Percentiles rank a stretch among this genome's conserved stretches.
Evolutionary conservation across 2,113 vertebrate species (phyloP).

Genomic region (Rostratula benghalensis): DNA sequence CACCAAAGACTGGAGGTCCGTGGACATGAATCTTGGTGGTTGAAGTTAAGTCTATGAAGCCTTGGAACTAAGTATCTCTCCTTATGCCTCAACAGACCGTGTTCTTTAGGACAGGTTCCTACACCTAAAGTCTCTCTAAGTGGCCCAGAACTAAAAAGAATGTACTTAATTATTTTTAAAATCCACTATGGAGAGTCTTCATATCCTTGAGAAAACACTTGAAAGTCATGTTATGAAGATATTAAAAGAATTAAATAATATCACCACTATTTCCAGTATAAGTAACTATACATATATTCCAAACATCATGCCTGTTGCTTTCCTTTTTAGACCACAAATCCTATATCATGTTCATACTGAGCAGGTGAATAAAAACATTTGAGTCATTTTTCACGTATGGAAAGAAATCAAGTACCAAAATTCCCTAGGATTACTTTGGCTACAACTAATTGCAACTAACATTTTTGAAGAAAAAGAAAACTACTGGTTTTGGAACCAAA

Average conservation of each 20-base stretch:
- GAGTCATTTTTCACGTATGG: not conserved
- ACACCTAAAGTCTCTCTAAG: not conserved
- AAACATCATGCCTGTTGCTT: not conserved
- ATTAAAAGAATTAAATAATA: not conserved
- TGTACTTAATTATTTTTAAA: not conserved
- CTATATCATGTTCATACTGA: not conserved
- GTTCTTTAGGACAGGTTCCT: not conserved
- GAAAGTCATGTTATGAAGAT: rapidly evolving
- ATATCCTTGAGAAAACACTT: not conserved
- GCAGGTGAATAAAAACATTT: not conserved
- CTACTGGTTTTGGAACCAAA: not conserved
- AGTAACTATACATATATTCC: not conserved
- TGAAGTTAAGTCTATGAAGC: not conserved
- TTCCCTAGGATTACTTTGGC: not conserved
- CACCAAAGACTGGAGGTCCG: not conserved
- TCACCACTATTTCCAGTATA: not conserved
- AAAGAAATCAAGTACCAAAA: not conserved
- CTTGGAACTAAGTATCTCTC: not conserved
- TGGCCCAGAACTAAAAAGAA: not conserved
- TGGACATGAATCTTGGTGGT: not conserved
- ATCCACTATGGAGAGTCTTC: not conserved
- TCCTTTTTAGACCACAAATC: not conserved
- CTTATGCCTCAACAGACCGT: not conserved
- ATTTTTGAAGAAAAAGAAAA: not conserved
- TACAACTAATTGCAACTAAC: not conserved